phyloP scores from a whole-genome alignment of 2,113 vertebrate genomes.

The Myxocyprinus asiaticus region DNA sequence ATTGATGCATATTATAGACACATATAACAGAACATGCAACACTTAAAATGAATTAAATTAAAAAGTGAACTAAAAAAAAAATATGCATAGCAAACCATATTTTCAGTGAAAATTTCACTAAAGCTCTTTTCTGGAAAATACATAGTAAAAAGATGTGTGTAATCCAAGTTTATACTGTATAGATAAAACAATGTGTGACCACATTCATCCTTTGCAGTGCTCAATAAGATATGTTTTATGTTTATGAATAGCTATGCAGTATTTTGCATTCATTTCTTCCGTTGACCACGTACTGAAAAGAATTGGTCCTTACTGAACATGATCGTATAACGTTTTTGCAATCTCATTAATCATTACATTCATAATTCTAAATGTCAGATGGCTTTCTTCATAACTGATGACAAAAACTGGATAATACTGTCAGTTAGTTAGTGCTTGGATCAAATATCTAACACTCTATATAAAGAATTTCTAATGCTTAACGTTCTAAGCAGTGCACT shows the following conservation, averaged over 20 bases:
- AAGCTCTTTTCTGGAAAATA: conserved; percentile 30
- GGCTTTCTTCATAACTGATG: no score
- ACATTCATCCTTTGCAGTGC: no score
- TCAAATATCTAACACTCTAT: not conserved
- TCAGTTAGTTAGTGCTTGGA: no score
- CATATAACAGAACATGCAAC: conserved; percentile 62
- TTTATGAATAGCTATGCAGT: not conserved
- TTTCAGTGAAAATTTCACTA: not conserved
- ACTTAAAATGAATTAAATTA: conserved; percentile 62
- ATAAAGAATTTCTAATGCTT: not conserved
- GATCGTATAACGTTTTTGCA: no score
- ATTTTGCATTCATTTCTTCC: not conserved
- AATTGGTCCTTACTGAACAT: conserved; percentile 4
- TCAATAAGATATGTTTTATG: not conserved
- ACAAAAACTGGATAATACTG: no score
- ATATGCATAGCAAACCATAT: conserved; percentile 48
- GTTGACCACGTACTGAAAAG: not conserved
- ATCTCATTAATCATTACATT: no score
- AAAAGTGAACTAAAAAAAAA: conserved; percentile 43
- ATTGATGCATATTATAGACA: conserved; percentile 43
- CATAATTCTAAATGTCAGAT: no score
- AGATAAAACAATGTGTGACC: not conserved
- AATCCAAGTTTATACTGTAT: not conserved
- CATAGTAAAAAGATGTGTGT: not conserved
- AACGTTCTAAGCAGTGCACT: not conserved